A percentile compares a stretch with the other conserved stretches of the same genome.
Evolutionary conservation across 2,797 vertebrate genomes (phyloP).

Genomic region (Hydrolagus colliei): DNA sequence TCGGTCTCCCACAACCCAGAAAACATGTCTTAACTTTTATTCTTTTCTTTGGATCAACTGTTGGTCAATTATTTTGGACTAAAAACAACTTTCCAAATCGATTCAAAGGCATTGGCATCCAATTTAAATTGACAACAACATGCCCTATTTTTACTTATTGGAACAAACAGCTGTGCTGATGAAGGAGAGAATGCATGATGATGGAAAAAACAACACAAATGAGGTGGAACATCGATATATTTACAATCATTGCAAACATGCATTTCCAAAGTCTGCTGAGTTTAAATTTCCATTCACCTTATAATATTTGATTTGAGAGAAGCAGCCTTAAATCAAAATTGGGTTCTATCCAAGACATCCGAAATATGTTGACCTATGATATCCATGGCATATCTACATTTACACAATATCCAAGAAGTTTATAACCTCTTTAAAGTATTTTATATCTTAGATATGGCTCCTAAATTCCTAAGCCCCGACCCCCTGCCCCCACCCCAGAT

Average conservation of each 20-base stretch:
- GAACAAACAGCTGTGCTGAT: conserved; percentile 31
- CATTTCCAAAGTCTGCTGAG: conserved; percentile 8
- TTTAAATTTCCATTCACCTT: background rate
- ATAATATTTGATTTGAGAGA: background rate
- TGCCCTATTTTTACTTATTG: background rate
- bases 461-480: background rate
- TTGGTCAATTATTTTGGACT: conserved; percentile 63
- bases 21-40: conserved; percentile 56
- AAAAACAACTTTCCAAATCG: conserved; percentile 56
- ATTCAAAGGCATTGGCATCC: conserved; percentile 25
- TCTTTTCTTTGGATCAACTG: conserved; percentile 50
- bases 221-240: conserved; percentile 41
- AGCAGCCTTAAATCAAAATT: too few relatives aligned
- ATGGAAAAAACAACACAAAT: conserved; percentile 29
- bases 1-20: background rate
- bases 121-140: conserved; percentile 32
- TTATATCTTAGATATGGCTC: background rate
- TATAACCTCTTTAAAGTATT: background rate
- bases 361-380: background rate
- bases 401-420: background rate
- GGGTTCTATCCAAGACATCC: background rate
- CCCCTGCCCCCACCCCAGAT: background rate
- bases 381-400: background rate
- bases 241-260: conserved; percentile 48
- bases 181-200: background rate